Conservation (phyloP, 2,888 invertebrate species). For the Rosalia funebris region DNA sequence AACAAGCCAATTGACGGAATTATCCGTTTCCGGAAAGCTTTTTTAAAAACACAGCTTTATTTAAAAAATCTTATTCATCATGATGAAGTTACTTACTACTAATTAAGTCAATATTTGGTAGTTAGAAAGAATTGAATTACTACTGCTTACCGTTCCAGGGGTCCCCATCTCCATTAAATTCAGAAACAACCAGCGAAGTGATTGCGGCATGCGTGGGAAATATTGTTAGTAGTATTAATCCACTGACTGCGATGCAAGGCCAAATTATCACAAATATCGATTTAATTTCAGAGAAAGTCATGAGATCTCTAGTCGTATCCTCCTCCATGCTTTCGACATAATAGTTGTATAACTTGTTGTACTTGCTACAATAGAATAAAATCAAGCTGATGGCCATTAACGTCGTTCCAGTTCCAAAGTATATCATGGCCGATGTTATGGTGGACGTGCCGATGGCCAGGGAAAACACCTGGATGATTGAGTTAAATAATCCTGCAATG, state of each 20-base stretch:
- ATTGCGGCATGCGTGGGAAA: constrained; percentile 2
- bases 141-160: constrained; percentile 26
- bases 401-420: constrained; percentile 18
- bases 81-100: too few relatives aligned
- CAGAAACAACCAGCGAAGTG: constrained; percentile 19
- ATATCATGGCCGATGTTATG: constrained; percentile 12
- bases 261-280: constrained; percentile 1
- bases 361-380: constrained; percentile 3
- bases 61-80: too few relatives aligned
- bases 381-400: constrained; percentile 15
- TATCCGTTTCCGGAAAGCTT: too few relatives aligned
- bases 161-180: constrained; percentile 16
- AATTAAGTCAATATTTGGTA: too few relatives aligned
- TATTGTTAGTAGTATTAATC: not conserved
- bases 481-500: constrained; percentile 23
- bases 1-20: too few relatives aligned
- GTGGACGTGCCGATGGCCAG: not conserved
- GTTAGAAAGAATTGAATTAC: too few relatives aligned
- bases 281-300: not conserved
- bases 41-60: too few relatives aligned
- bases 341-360: not conserved
- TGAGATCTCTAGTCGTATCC: constrained; percentile 1
- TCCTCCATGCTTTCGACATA: constrained; percentile 3
- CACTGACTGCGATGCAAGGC: not conserved
- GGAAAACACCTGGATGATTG: constrained; percentile 25